Evolutionary conservation across 2,888 invertebrate genomes (phyloP), one percentile per base, ranked within the genome.

Genomic region (Nipponacmea schrenckii): DNA sequence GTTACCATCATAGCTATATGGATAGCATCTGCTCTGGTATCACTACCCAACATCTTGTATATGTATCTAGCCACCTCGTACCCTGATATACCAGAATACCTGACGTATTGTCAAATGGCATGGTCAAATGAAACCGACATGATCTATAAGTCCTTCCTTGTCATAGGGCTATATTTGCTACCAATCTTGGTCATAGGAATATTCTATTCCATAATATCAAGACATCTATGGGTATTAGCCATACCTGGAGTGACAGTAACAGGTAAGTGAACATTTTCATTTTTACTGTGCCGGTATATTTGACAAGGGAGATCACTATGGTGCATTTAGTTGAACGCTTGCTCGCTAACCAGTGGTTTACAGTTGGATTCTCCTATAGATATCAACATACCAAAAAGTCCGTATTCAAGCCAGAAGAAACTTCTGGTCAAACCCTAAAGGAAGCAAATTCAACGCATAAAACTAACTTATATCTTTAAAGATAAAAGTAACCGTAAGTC

Each of bases 171-270:
- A 4, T 78, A 78, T 69, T 67, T 78, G 8, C 71, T 76, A 48
- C 78, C 78, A 15, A 72, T 78, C 69, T 45, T 75, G 31, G 71
- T 75, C 67, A 75, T 78, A 44, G 76, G 69, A 10, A 75, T 78
- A 24, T 75, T 78, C 67, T 78, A 78, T 69, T 71, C 76, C 50
- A 74, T 78, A 66, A 76, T 78, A 64, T 78, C 78, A 0, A 70
- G 74, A 66, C 75, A 76, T 64, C 72, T 78, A 17, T 78, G 78
- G 78, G 64, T 74, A 46, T 75, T 76, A 39, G 63, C 69, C n/a
- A 75, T 76, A 12, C 78, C 78, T 7, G 78, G 78, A 27, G 72
- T 66, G 15, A 46, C 62, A 17, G 63, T 63, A 17, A 39, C 56
- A 70, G 70, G 70, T 70, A 26, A 50, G 70, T 62, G 14, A 15